Base-by-base conservation (phyloP, 1,140 invertebrate species). In the Zaprionus ghesquierei region DNA sequence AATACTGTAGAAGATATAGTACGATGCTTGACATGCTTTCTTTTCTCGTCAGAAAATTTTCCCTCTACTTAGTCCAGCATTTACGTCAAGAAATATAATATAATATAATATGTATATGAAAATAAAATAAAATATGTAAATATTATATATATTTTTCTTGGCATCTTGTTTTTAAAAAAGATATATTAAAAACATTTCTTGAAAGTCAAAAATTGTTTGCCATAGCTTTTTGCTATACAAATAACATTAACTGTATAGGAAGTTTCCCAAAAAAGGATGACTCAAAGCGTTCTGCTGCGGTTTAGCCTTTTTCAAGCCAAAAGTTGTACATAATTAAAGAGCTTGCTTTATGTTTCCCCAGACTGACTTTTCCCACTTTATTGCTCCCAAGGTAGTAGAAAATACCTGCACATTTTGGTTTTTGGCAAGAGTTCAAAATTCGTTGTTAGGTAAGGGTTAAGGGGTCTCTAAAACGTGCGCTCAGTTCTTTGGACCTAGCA, bases 401-500 rank as follows among this genome's bases (percentile, higher is more conserved):
- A 46, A 46, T 22, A 46, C 15, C 41, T 62, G 68, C 56, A 56
- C 23, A 41, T 35, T 70, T 69, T 69, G 58, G 50, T 41, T 75
- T 70, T 82, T 84, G 80, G 80, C 80, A 85, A 50, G 60, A 23
- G 61, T 84, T 77, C 81, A 85, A 84, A 79, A 69, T 75, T 70
- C 49, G 31, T 79, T 54, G 35, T 15, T 2, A 29, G 5, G 20
- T 13, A n/a, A n/a, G 15, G 15, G 27, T 10, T 31, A 56, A 54
- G 68, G 20, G 44, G 55, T 35, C 49, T 9, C 25, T 29, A 72
- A 54, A 79, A 79, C 69, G 44, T 65, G 70, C 46, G 38, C 31
- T 31, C 41, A 56, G 51, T 62, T 49, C 38, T 46, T 76, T 56
- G 5, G 15, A 15, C 13, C 41, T 41, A 41, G n/a, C n/a, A 6